Percentiles rank a stretch among this genome's conserved stretches.
Conservation (phyloP, 2,113 vertebrate genomes). For the Gymnogyps californianus region DNA sequence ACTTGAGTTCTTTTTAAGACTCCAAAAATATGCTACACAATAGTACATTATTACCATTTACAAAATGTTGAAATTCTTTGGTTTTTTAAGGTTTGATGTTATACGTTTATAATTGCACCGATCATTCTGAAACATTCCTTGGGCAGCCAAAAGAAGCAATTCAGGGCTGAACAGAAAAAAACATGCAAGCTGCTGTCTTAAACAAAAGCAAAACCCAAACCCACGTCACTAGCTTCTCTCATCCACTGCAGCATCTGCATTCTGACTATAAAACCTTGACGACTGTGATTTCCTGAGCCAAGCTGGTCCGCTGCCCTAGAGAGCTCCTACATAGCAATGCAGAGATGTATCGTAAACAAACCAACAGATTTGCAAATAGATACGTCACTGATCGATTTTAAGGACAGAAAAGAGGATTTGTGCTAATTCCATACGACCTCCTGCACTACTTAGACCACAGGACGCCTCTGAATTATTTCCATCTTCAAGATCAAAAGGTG, state of each 20-base stretch:
- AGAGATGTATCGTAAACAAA: background rate
- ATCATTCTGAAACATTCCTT: background rate
- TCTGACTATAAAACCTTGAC: background rate
- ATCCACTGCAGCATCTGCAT: background rate
- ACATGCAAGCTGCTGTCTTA: background rate
- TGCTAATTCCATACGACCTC: background rate
- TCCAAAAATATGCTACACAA: slow-evolving; percentile 28
- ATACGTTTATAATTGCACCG: background rate
- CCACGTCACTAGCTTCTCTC: background rate
- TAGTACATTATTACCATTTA: slow-evolving; percentile 7
- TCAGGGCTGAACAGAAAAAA: background rate
- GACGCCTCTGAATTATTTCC: background rate
- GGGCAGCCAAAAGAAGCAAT: background rate
- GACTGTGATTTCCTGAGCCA: background rate
- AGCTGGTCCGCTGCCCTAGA: background rate
- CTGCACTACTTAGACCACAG: background rate
- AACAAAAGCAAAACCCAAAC: background rate
- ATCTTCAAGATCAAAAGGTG: background rate
- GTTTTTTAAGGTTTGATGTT: background rate
- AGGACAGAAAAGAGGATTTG: background rate
- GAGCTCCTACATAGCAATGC: background rate
- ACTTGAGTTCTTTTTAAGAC: slow-evolving; percentile 6
- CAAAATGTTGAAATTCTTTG: background rate
- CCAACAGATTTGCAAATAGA: background rate
- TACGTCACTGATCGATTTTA: background rate